Base-by-base conservation (phyloP, 2,888 invertebrate species). In the Cancer borealis region DNA sequence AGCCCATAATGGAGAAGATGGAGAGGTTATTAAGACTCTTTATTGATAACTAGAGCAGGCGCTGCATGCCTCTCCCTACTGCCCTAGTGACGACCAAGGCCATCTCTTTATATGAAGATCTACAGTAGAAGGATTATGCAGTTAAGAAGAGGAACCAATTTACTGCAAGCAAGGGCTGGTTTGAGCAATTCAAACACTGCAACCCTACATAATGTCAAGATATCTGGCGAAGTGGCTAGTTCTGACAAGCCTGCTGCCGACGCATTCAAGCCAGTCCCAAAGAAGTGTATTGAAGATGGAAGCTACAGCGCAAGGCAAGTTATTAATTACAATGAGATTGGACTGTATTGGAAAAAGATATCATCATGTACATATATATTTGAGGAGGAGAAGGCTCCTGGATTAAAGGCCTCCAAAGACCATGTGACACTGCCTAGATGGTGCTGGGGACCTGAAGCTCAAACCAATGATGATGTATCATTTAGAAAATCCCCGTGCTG, bases 211-310 rank as follows among this genome's bases (percentile, higher is more conserved):
- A 39, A 39, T 39, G 39, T 39, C 39, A 39, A 39, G 39, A 39
- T 39, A 39, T 39, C 39, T 2, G 39, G 2, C 39, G 39, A 39
- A 39, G 39, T 39, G 39, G 39, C 39, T 0, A 30, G 39, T 46
- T 4, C 94, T 6, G 94, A 94, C n/a, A 45, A n/a, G n/a, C 47
- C 39, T 5, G 94, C 92, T 46, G 94, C 94, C 0, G 60, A 87
- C n/a, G 49, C 54, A 21, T 94, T 92, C 47, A 39, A 39, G 39
- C 46, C 79, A 17, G 79, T 45, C 21, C 88, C 49, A 12, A 39
- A 46, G 49, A 66, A 87, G 66, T 30, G 30, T 17, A 92, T 94
- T 0, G 45, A 88, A 12, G 94, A 92, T 21, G 94, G 88, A 3
- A 88, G 92, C 3, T 92, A 88, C 46, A 30, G 21, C 5, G 8